A percentile compares a stretch with the other conserved stretches of the same genome.
Conservation (phyloP, 2,888 invertebrate species). For the Scaptomyza parva region DNA sequence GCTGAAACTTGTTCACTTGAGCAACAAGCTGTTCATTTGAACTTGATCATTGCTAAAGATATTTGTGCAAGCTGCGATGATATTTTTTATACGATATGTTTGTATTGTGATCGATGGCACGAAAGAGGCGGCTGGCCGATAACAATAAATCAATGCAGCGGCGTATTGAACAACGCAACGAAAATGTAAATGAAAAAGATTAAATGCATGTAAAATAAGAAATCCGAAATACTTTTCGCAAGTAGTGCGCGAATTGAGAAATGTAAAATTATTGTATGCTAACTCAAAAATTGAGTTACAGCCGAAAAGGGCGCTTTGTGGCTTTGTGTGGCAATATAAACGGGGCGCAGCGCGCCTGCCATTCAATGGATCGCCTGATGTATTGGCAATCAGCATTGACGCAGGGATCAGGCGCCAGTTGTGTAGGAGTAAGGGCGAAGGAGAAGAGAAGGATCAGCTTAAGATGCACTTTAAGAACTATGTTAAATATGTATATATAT, state of each 20-base stretch:
- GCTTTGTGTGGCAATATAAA: conserved; percentile 21
- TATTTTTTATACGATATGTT: background rate
- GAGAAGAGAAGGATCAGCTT: conserved; percentile 40
- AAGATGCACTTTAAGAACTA: conserved; percentile 52
- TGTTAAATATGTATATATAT: conserved; percentile 59
- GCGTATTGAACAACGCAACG: no score
- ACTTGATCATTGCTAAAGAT: background rate
- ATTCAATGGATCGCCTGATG: conserved; percentile 52
- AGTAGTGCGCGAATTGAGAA: conserved; percentile 26
- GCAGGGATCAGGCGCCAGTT: conserved; percentile 30
- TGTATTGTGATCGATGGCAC: background rate
- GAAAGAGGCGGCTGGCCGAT: background rate
- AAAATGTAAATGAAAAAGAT: background rate
- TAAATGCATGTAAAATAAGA: background rate
- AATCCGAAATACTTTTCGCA: background rate
- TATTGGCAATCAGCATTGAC: conserved; percentile 59
- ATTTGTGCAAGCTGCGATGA: background rate
- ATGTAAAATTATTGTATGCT: conserved; percentile 49
- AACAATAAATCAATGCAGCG: background rate
- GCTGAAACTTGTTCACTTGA: background rate
- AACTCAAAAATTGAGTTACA: conserved; percentile 45
- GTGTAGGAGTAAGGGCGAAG: background rate
- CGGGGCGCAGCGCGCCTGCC: background rate
- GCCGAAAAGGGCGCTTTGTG: conserved; percentile 24
- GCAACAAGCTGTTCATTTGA: background rate